These are phyloP conservation scores for Eupithecia dodoneata DNA, from an alignment of 2,888 invertebrate genomes.

Conservation along the genomic window DNA sequence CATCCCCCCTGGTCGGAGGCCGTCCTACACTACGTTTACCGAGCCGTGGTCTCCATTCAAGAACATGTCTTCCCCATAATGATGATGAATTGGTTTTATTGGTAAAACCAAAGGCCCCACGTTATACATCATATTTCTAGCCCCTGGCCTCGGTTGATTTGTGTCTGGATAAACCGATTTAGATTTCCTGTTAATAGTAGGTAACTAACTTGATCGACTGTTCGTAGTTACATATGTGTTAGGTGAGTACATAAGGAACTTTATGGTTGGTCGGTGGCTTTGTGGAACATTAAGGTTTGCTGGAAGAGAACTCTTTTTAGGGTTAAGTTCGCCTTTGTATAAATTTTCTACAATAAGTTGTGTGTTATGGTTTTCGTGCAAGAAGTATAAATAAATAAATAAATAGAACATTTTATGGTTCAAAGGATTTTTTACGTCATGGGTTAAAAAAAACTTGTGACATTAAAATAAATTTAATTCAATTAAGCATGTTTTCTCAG, in stretches of 20 bases:
- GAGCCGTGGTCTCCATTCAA: too few relatives aligned
- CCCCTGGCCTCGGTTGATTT: not conserved
- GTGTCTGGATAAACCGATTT: not conserved
- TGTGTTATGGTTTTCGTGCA: too few relatives aligned
- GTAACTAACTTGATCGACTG: not conserved
- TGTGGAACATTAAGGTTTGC: too few relatives aligned
- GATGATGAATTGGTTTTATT: not conserved
- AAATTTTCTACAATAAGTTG: too few relatives aligned
- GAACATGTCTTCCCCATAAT: too few relatives aligned
- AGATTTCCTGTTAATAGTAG: not conserved
- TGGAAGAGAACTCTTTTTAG: too few relatives aligned
- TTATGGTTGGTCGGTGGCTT: too few relatives aligned
- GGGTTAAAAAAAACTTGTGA: not conserved
- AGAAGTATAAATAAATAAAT: too few relatives aligned
- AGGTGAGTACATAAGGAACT: too few relatives aligned
- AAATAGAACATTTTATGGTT: not conserved
- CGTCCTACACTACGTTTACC: too few relatives aligned
- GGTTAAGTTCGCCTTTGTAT: too few relatives aligned
- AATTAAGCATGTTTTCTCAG: not conserved
- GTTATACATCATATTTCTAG: not conserved
- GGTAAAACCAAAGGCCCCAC: not conserved
- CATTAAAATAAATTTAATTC: not conserved
- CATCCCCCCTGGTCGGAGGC: too few relatives aligned
- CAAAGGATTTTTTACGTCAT: not conserved
- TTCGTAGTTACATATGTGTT: not conserved